Percentiles rank a stretch among this genome's conserved stretches.
These are phyloP conservation scores for Danaus chrysippus DNA, from an alignment of 2,888 invertebrate species.

Conservation along the genomic window DNA sequence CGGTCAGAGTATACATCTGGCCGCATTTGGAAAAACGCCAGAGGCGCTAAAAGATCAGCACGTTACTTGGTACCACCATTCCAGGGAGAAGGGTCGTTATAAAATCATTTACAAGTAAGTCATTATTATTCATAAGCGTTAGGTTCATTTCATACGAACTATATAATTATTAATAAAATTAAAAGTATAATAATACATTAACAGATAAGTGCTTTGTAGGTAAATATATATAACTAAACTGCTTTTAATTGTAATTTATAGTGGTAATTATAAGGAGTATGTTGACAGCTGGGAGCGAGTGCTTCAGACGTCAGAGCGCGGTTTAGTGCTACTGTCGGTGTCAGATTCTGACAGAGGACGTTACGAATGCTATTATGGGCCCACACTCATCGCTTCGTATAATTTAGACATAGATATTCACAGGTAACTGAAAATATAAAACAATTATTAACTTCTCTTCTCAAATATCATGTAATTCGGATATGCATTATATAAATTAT, in stretches of 20 bases:
- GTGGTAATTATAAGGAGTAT: constrained; percentile 13
- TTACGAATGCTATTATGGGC: constrained; percentile 80
- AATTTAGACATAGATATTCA: constrained; percentile 80
- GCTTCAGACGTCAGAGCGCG: constrained; percentile 79
- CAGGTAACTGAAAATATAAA: constrained; percentile 47
- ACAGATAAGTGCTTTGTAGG: not conserved
- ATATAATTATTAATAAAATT: too few relatives aligned
- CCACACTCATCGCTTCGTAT: constrained; percentile 77
- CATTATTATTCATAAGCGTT: constrained; percentile 15
- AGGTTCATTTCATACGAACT: too few relatives aligned
- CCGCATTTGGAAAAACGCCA: constrained; percentile 75
- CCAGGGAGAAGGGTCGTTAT: constrained; percentile 75
- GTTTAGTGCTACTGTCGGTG: constrained; percentile 79
- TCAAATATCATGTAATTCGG: not conserved
- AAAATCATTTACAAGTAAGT: constrained; percentile 78
- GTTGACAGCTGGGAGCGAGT: constrained; percentile 75
- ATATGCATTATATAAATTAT: not conserved
- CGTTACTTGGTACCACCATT: constrained; percentile 76
- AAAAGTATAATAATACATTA: too few relatives aligned
- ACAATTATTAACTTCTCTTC: not conserved
- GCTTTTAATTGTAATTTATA: constrained; percentile 9
- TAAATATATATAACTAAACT: constrained; percentile 1
- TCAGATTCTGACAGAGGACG: constrained; percentile 79
- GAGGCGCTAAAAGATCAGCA: constrained; percentile 69
- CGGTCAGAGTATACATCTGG: constrained; percentile 81